Conservation (phyloP, 2,797 vertebrate genomes). For the Artibeus lituratus region DNA sequence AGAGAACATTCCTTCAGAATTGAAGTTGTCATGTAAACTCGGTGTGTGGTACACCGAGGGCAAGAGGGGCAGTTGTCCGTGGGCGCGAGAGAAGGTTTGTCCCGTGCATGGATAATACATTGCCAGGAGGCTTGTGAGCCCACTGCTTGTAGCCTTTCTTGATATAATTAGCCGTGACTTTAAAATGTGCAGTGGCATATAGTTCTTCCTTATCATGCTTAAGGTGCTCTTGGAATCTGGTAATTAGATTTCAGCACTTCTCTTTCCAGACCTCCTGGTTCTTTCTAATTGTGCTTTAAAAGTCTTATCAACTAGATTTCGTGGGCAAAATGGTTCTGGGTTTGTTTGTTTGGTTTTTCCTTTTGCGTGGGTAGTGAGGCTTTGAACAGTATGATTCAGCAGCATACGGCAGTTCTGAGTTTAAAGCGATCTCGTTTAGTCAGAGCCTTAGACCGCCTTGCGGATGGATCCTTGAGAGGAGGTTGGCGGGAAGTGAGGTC, state of each 20-base stretch:
- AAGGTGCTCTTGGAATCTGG: background rate
- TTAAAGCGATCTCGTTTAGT: background rate
- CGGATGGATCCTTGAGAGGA: background rate
- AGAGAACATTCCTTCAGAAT: background rate
- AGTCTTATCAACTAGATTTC: slow-evolving; percentile 28
- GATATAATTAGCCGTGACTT: background rate
- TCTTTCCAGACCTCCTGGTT: background rate
- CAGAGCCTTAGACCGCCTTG: background rate
- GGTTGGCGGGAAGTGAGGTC: slow-evolving; percentile 46
- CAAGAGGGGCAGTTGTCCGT: background rate
- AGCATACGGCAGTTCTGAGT: background rate
- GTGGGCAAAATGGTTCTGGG: slow-evolving; percentile 9
- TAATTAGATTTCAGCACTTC: background rate
- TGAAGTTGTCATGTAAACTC: background rate
- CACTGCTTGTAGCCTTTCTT: background rate
- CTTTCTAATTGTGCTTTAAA: background rate
- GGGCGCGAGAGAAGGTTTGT: background rate
- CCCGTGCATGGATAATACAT: fast-evolving
- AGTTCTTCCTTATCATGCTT: background rate
- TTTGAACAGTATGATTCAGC: background rate
- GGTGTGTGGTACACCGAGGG: background rate
- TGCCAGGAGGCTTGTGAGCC: background rate
- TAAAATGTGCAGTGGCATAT: background rate
- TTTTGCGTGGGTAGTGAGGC: background rate
- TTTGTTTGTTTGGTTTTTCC: background rate